Evolutionary conservation across 2,113 vertebrate species (phyloP).

Genomic region (Zapus hudsonius): DNA sequence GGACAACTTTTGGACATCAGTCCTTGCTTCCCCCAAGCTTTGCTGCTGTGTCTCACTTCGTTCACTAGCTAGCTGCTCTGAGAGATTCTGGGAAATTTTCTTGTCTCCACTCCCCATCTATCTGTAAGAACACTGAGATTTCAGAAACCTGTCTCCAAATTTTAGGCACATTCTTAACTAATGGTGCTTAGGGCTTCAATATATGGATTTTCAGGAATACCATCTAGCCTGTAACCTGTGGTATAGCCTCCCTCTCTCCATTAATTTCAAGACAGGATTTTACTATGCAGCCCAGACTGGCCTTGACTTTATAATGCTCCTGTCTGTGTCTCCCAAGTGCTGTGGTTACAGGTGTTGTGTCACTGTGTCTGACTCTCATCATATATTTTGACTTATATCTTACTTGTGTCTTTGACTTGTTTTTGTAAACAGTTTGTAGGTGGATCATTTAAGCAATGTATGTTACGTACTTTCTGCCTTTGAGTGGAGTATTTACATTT

Average conservation of each 20-base stretch:
- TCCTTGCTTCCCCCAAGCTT: no score
- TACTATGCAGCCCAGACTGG: neutral
- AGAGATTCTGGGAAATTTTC: no score
- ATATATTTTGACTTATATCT: neutral
- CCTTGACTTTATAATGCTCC: no score
- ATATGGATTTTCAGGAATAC: neutral
- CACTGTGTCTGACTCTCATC: neutral
- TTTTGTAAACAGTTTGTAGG: neutral
- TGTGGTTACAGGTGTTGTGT: no score
- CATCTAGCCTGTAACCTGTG: neutral
- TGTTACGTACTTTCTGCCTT: neutral
- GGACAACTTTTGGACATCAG: no score
- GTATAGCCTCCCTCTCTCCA: neutral
- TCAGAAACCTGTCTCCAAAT: neutral
- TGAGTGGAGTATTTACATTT: constrained; percentile 16
- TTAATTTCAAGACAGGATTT: neutral
- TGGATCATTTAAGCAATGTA: neutral
- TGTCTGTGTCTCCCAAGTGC: no score
- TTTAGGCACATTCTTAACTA: neutral
- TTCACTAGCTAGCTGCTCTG: no score
- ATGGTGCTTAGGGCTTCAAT: neutral
- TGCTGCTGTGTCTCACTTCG: no score
- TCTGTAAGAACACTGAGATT: neutral
- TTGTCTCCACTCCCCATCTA: no score
- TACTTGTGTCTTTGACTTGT: constrained; percentile 4